Evolutionary conservation across 92 coral and sea anemone species (phyloP), one percentile per base, ranked within the genome.

Genomic region (Plumapathes pennacea): DNA sequence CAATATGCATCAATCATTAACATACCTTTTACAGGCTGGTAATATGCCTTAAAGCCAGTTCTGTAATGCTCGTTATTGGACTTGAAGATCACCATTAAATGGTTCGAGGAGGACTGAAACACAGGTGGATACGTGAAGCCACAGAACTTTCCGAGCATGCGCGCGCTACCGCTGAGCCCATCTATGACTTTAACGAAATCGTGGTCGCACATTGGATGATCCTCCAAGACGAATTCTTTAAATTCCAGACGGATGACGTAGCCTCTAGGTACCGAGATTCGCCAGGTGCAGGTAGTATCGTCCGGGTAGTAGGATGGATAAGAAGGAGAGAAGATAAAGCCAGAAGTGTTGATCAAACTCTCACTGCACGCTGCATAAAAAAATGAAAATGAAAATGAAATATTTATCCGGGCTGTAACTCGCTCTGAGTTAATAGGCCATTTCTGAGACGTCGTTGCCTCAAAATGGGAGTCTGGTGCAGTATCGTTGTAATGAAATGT

Each of bases 31-130:
- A 23, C 45, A 1, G 69, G 32, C 5, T 32, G 32, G 14, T 80
- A 85, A 25, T 30, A 52, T 27, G 74, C 54, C 38, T 73, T 73
- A 81, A 80, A 73, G 37, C 92, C 92, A 2, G 83, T 67, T 17
- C 71, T 45, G 22, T 29, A 38, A 32, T n/a, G 26, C 3, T 33
- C 45, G 13, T 21, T 25, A 47, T 84, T 70, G 25, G 78, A 47
- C 20, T 37, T 32, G 19, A 81, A 63, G 14, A 45, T 49, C 38
- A 74, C 15, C 23, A 32, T 39, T 4, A 81, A 26, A 4, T 57
- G 40, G 46, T 74, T 60, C 1, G 67, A 32, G 3, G 63, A 34
- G 0, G 87, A 57, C 5, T 29, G 27, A n/a, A 73, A 50, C 3
- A 48, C 55, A 0, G 71, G 42, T 2, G 82, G 87, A 22, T 57